A percentile compares a stretch with the other conserved stretches of the same genome.
Evolutionary conservation across 2,888 invertebrate species (phyloP).

Genomic region (Smittia sp.): DNA sequence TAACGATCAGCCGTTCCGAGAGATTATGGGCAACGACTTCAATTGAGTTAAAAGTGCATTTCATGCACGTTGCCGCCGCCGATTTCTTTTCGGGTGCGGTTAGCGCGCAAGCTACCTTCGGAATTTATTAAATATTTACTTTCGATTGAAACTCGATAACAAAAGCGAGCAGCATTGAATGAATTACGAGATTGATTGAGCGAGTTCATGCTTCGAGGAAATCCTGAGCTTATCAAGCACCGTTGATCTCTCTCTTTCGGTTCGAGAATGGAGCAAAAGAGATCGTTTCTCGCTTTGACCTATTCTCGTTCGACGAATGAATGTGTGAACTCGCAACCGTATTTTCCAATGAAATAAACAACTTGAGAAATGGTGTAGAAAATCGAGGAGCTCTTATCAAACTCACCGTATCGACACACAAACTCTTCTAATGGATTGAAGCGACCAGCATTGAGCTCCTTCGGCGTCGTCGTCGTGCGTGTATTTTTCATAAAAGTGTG

Average conservation of each 20-base stretch:
- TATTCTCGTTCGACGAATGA: background rate
- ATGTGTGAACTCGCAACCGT: background rate
- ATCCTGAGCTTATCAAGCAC: background rate
- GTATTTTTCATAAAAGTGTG: background rate
- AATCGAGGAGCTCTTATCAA: constrained; percentile 4
- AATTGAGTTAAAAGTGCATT: constrained; percentile 7
- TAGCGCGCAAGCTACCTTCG: too few species aligned
- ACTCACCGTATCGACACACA: background rate
- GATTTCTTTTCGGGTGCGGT: background rate
- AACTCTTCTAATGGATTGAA: constrained; percentile 3
- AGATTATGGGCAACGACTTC: background rate
- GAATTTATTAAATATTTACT: background rate
- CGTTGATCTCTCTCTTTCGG: background rate
- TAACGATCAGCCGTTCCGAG: constrained; percentile 2
- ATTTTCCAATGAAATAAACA: background rate
- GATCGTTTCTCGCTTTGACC: background rate
- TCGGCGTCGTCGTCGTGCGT: background rate
- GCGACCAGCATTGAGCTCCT: background rate
- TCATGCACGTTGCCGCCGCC: background rate
- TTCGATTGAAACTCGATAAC: background rate
- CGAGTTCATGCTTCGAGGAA: background rate
- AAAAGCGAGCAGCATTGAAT: too few species aligned
- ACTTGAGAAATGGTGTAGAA: background rate
- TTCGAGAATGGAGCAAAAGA: background rate
- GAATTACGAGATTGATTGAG: background rate